phyloP scores from a whole-genome alignment of 2,888 invertebrate species.

The Limnephilus marmoratus region DNA sequence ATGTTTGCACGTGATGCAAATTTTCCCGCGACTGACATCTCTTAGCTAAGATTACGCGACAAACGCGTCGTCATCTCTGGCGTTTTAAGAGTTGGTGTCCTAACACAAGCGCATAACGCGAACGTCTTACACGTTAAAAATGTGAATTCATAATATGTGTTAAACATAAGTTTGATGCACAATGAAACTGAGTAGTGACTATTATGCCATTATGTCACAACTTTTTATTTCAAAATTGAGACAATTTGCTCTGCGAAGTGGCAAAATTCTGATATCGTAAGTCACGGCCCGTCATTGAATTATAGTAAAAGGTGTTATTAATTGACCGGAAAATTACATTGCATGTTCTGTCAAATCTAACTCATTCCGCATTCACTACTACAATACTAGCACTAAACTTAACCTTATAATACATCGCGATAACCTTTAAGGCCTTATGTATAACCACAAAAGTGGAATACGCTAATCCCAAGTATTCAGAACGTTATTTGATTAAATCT shows the following conservation, averaged over 20 bases:
- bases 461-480: neutral
- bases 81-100: too few relatives aligned
- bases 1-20: too few relatives aligned
- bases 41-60: too few relatives aligned
- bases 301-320: neutral
- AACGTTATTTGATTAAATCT: neutral
- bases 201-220: too few relatives aligned
- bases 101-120: too few relatives aligned
- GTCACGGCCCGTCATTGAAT: neutral
- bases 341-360: neutral
- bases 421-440: neutral
- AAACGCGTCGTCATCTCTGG: too few relatives aligned
- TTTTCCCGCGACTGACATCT: too few relatives aligned
- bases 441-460: neutral
- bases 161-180: too few relatives aligned
- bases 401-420: neutral
- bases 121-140: too few relatives aligned
- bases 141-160: too few relatives aligned
- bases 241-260: neutral
- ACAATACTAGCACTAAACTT: neutral
- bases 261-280: neutral
- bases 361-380: neutral
- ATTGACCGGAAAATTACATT: neutral
- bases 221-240: neutral
- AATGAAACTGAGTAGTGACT: too few relatives aligned